Evolutionary conservation across 2,797 vertebrate genomes (phyloP).

Genomic region (Nannoperca obscura): DNA sequence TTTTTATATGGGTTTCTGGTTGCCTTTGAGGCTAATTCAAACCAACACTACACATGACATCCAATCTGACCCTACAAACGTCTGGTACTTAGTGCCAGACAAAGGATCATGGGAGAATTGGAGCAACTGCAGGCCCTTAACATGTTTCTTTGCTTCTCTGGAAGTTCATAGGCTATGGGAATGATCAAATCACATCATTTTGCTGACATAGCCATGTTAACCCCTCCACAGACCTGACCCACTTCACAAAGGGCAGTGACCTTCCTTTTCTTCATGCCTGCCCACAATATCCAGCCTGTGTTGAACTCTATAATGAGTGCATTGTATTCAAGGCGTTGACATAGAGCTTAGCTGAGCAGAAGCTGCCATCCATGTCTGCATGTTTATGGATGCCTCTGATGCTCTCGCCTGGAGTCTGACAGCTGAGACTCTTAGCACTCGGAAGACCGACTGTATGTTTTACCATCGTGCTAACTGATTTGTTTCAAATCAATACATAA

Average conservation of each 20-base stretch:
- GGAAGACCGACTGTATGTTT: neutral
- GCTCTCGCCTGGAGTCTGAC: conserved; percentile 2
- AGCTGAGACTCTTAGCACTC: neutral
- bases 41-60: conserved; percentile 63
- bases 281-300: conserved; percentile 73
- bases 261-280: conserved; percentile 45
- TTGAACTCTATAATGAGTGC: conserved; percentile 63
- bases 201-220: conserved; percentile 68
- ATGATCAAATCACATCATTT: conserved; percentile 77
- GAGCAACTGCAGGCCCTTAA: conserved; percentile 28
- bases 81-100: conserved; percentile 64
- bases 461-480: neutral
- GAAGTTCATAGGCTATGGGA: conserved; percentile 76
- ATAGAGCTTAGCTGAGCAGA: conserved; percentile 50
- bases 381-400: conserved; percentile 39
- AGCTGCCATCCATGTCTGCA: conserved; percentile 39
- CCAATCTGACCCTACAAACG: conserved; percentile 61
- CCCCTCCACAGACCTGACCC: conserved; percentile 65
- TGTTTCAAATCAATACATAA: neutral
- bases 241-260: conserved; percentile 61
- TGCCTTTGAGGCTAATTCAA: conserved; percentile 66
- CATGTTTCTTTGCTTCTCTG: conserved; percentile 42
- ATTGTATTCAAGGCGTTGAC: conserved; percentile 62
- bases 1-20: conserved; percentile 44
- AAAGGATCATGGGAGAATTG: conserved; percentile 69